A percentile compares a stretch with the other conserved stretches of the same genome.
Conservation (phyloP, 2,797 vertebrate species). For the Lates japonicus region DNA sequence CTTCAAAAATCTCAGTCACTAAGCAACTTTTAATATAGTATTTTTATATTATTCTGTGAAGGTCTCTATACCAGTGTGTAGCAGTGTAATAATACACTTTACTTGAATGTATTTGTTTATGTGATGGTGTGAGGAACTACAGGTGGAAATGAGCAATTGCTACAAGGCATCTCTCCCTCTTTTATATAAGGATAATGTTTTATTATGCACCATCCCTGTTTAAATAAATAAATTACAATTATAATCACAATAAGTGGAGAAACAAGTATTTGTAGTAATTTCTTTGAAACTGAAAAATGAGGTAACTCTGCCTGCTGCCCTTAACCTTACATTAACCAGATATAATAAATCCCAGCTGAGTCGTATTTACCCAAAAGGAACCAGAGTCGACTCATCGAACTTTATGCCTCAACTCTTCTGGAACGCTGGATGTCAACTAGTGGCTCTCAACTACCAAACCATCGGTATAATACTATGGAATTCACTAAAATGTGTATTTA, state of each 20-base stretch:
- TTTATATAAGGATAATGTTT: no score
- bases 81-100: neutral
- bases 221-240: no score
- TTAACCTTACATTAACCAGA: conserved; percentile 86
- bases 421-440: conserved; percentile 98
- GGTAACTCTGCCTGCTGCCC: conserved; percentile 41
- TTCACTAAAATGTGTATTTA: neutral
- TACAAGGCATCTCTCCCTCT: no score
- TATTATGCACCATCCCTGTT: no score
- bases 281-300: neutral
- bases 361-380: conserved; percentile 98
- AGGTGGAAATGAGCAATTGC: no score
- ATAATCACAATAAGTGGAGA: neutral
- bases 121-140: neutral
- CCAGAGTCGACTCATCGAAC: conserved; percentile 97
- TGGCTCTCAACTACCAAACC: conserved; percentile 98
- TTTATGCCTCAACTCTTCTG: conserved; percentile 99
- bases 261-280: neutral
- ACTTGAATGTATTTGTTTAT: rapidly evolving
- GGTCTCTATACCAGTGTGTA: neutral
- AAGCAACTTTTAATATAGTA: neutral
- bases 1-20: conserved; percentile 15
- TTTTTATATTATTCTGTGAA: neutral
- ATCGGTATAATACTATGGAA: conserved; percentile 55
- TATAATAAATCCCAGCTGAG: conserved; percentile 99